These are phyloP conservation scores for Henricia sp. DNA, from an alignment of 53 echinoderm and acorn worm genomes.

Conservation along the genomic window DNA sequence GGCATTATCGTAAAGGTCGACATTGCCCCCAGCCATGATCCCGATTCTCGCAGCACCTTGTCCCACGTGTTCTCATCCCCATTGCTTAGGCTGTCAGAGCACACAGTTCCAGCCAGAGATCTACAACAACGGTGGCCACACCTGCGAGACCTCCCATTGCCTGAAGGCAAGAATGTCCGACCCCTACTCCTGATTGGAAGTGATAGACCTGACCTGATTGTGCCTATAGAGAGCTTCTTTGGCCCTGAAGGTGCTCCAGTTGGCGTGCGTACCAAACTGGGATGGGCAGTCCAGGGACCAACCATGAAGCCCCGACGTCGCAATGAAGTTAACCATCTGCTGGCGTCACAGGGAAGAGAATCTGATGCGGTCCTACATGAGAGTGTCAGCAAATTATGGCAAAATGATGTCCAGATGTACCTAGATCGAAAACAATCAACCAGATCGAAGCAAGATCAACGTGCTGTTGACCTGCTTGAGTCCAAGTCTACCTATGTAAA, in stretches of 20 bases:
- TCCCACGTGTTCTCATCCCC: constrained; percentile 6
- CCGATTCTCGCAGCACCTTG: background rate
- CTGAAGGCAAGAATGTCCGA: constrained; percentile 18
- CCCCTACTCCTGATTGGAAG: constrained; percentile 28
- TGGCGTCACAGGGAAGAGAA: background rate
- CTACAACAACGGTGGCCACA: constrained; percentile 8
- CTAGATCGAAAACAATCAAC: constrained; percentile 2
- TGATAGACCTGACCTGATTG: constrained; percentile 19
- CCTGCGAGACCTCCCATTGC: constrained; percentile 1
- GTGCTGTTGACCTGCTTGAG: constrained; percentile 10
- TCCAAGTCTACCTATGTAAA: constrained; percentile 20
- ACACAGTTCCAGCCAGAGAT: background rate
- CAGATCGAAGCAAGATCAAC: constrained; percentile 29
- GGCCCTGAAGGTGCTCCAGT: constrained; percentile 31
- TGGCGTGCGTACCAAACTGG: constrained; percentile 25
- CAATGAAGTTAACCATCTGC: constrained; percentile 2
- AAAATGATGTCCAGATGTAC: constrained; percentile 12
- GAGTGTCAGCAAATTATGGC: constrained; percentile 5
- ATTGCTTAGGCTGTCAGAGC: constrained; percentile 21
- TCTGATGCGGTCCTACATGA: constrained; percentile 17
- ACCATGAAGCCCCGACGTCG: background rate
- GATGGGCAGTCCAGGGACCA: constrained; percentile 38
- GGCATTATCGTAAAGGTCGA: background rate
- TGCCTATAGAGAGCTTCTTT: constrained; percentile 18
- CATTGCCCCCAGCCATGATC: background rate